Percentiles rank a stretch among this genome's conserved stretches.
phyloP scores from a whole-genome alignment of 2,888 invertebrate species.

The Caenorhabditis afra region DNA sequence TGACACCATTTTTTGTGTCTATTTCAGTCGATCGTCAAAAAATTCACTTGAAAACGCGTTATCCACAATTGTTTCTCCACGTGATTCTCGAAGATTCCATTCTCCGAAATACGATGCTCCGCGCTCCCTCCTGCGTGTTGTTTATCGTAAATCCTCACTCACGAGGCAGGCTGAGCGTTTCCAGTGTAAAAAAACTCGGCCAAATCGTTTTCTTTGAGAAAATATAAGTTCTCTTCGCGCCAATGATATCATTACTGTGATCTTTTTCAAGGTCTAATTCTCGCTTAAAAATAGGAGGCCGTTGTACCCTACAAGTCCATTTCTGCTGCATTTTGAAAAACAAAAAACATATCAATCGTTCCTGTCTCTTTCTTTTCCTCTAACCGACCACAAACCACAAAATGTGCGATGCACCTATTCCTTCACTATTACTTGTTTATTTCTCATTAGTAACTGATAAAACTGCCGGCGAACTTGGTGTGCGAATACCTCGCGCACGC shows the following conservation, averaged over 20 bases:
- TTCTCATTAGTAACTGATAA: slow-evolving; percentile 4
- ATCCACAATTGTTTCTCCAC: not conserved
- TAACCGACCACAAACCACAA: slow-evolving; percentile 16
- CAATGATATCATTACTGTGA: too few relatives aligned
- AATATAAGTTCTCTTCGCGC: not conserved
- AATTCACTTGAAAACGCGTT: not conserved
- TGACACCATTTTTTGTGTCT: slow-evolving; percentile 45
- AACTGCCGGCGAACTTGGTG: not conserved
- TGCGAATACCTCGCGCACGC: slow-evolving; percentile 43
- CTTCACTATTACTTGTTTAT: slow-evolving; percentile 6
- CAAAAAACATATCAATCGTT: slow-evolving; percentile 15
- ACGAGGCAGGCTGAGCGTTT: slow-evolving; percentile 18
- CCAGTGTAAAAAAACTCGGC: slow-evolving; percentile 18
- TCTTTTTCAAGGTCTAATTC: slow-evolving; percentile 5
- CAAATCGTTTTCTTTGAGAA: not conserved
- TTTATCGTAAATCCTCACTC: slow-evolving; percentile 10
- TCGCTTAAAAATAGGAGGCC: not conserved
- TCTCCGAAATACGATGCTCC: slow-evolving; percentile 15
- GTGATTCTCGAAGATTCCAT: not conserved
- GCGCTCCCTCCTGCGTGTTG: not conserved
- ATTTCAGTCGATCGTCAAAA: not conserved
- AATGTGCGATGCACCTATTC: slow-evolving; percentile 6
- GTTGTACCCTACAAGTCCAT: not conserved
- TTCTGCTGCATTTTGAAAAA: slow-evolving; percentile 7
- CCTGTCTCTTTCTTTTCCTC: not conserved